Conservation (phyloP, 2,888 invertebrate species). For the Drosophila siamana region DNA sequence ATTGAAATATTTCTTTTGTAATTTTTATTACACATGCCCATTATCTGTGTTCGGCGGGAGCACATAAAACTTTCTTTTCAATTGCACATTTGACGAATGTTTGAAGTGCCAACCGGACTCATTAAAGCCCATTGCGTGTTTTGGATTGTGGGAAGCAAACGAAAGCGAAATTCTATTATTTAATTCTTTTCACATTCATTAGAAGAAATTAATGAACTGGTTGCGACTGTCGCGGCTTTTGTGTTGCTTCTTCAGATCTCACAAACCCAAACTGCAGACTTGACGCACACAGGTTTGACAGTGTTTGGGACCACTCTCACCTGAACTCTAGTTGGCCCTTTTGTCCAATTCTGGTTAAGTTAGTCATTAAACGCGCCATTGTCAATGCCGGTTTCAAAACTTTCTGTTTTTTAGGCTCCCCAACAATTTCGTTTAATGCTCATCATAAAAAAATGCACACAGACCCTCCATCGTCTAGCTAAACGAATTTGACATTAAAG, state of each 20-base stretch:
- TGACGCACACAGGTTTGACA: slow-evolving; percentile 17
- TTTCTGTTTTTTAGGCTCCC: slow-evolving; percentile 68
- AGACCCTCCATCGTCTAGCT: slow-evolving; percentile 25
- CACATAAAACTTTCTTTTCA: slow-evolving; percentile 73
- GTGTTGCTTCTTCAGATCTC: slow-evolving; percentile 33
- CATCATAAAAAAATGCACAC: slow-evolving; percentile 34
- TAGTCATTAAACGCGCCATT: slow-evolving; percentile 69
- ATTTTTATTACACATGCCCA: slow-evolving; percentile 34
- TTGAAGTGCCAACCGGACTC: slow-evolving; percentile 46
- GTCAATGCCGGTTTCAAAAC: slow-evolving; percentile 61
- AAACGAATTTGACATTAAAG: slow-evolving; percentile 55
- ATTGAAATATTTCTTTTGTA: slow-evolving; percentile 41
- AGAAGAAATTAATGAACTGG: slow-evolving; percentile 70
- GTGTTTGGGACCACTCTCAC: slow-evolving; percentile 48
- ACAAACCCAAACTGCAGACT: slow-evolving; percentile 3
- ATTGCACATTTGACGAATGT: slow-evolving; percentile 59
- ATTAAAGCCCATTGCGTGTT: slow-evolving; percentile 71
- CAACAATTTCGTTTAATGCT: slow-evolving; percentile 67
- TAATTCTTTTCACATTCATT: slow-evolving; percentile 82
- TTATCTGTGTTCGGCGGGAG: slow-evolving; percentile 20
- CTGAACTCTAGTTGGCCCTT: slow-evolving; percentile 51
- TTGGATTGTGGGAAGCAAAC: slow-evolving; percentile 64
- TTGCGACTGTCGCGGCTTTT: slow-evolving; percentile 30
- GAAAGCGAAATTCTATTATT: slow-evolving; percentile 85
- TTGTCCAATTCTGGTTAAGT: slow-evolving; percentile 66